Conservation (phyloP, 2,113 vertebrate species). For the Zapornia atra region DNA sequence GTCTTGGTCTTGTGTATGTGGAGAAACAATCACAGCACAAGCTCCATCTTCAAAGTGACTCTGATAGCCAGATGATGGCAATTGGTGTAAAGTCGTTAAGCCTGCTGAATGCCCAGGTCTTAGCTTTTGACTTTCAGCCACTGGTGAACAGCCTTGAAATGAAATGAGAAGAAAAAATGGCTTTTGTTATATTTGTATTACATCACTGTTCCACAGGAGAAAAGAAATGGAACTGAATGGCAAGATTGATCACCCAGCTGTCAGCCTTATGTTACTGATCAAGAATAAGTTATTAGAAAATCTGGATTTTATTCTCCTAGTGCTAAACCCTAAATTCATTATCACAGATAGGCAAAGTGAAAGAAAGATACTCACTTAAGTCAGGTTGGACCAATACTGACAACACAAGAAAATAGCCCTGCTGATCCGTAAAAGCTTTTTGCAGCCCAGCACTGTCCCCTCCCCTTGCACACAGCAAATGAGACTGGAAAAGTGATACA, state of each 20-base stretch:
- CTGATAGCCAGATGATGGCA: background rate
- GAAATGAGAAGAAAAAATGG: background rate
- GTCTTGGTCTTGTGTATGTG: background rate
- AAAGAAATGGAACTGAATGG: background rate
- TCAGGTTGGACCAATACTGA: background rate
- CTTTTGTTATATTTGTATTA: background rate
- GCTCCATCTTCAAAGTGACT: constrained; percentile 17
- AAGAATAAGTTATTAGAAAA: background rate
- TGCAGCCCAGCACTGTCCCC: background rate
- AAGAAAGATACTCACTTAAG: background rate
- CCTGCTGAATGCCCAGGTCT: background rate
- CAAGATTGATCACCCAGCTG: background rate
- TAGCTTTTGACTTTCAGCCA: constrained; percentile 44
- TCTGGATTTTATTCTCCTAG: background rate
- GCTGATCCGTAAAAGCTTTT: background rate
- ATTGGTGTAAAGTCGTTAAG: background rate
- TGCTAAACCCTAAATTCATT: background rate
- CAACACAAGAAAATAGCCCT: background rate
- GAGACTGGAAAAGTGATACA: background rate
- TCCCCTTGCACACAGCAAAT: background rate
- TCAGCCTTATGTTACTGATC: background rate
- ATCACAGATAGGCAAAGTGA: background rate
- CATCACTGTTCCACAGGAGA: background rate
- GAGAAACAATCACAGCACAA: background rate
- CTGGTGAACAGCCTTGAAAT: constrained; percentile 29